Percentiles rank a stretch among this genome's conserved stretches.
Conservation (phyloP, 2,888 invertebrate species). For the Boloria selene region DNA sequence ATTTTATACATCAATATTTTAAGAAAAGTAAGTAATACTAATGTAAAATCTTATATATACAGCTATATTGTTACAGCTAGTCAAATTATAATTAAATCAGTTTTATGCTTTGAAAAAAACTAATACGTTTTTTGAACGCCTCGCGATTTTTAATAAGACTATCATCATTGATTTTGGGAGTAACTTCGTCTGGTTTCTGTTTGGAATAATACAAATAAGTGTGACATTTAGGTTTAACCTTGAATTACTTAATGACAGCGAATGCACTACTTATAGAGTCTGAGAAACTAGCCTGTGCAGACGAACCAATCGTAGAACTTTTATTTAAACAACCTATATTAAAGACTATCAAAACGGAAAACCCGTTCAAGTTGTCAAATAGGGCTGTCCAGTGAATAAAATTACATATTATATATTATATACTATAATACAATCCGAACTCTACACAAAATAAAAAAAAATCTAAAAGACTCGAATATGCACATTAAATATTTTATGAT, state of each 20-base stretch:
- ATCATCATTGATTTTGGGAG: not conserved
- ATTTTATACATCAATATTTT: conserved; percentile 36
- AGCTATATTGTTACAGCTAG: no score
- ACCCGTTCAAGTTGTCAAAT: not conserved
- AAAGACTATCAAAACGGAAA: not conserved
- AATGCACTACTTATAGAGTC: not conserved
- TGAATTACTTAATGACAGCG: conserved; percentile 18
- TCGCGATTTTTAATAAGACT: no score
- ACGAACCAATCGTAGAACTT: conserved; percentile 1
- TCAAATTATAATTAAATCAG: no score
- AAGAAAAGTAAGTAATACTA: conserved; percentile 34
- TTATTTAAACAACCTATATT: conserved; percentile 8
- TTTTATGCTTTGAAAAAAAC: no score
- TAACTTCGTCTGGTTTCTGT: not conserved
- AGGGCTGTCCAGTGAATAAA: no score
- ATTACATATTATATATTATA: no score
- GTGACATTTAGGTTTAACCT: conserved; percentile 16
- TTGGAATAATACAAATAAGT: not conserved
- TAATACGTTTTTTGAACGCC: no score
- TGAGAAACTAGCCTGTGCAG: not conserved
- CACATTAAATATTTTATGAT: no score
- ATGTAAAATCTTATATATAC: no score
- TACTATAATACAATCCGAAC: no score
- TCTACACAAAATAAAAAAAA: no score
- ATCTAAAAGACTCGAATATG: no score